These are phyloP conservation scores for Misgurnus anguillicaudatus DNA, from an alignment of 2,113 vertebrate genomes.

Conservation along the genomic window DNA sequence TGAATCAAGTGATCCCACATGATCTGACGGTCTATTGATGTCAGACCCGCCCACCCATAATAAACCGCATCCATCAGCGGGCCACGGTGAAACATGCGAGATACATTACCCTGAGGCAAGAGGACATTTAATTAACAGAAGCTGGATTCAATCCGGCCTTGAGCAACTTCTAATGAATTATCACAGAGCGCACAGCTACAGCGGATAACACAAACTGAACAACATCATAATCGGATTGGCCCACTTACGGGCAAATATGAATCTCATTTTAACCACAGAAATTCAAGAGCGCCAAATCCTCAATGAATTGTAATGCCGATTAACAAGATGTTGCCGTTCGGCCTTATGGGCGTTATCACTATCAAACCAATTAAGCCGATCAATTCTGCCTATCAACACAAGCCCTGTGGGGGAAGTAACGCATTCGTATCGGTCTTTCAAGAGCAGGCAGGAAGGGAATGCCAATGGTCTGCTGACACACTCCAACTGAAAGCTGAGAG, in stretches of 20 bases:
- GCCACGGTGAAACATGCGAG: slow-evolving; percentile 2
- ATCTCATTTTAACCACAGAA: neutral
- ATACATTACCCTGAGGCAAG: slow-evolving; percentile 14
- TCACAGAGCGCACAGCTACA: neutral
- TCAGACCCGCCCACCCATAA: slow-evolving; percentile 19
- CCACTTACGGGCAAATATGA: neutral
- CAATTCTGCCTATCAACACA: slow-evolving; percentile 3
- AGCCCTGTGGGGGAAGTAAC: neutral
- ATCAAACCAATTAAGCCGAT: slow-evolving; percentile 36
- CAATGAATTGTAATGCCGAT: slow-evolving; percentile 5
- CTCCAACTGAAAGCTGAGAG: slow-evolving; percentile 11
- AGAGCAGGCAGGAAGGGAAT: slow-evolving; percentile 21
- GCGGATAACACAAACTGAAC: slow-evolving; percentile 20
- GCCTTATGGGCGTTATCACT: slow-evolving; percentile 16
- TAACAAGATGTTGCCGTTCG: neutral
- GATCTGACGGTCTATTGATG: slow-evolving; percentile 21
- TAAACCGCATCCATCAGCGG: slow-evolving; percentile 16
- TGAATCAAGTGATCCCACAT: neutral
- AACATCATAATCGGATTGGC: slow-evolving; percentile 24
- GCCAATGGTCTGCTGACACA: slow-evolving; percentile 7
- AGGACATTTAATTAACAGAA: slow-evolving; percentile 42
- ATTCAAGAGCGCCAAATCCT: slow-evolving; percentile 18
- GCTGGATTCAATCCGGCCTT: slow-evolving; percentile 4
- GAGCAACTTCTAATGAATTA: slow-evolving; percentile 41
- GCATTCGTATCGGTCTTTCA: neutral